Base-by-base conservation (phyloP, 2,113 vertebrate species). In the Athene noctua region DNA sequence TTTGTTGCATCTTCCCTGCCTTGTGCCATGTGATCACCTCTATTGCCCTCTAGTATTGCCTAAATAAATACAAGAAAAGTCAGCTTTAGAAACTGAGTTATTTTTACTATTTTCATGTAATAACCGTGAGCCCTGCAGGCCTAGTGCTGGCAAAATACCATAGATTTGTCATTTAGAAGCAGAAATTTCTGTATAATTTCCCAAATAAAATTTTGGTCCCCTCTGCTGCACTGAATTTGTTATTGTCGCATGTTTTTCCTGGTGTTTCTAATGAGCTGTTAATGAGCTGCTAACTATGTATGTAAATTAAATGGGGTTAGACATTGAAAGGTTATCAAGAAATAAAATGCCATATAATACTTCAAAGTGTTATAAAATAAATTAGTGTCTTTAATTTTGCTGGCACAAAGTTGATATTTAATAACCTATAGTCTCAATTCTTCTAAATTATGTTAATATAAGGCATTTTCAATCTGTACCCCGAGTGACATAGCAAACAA, bases 211-310 rank as follows among this genome's bases (percentile, higher is more conserved):
- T 87, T 88, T 93, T 92, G 92, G 94, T 97, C 96, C 49, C 95
- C 92, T 98, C 88, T 97, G 97, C 94, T 97, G 91, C 92, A 92
- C 92, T 91, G 88, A 95, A 97, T 97, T 97, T 98, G 96, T 98
- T 98, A 96, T 96, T 98, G 97, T 98, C 75, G 57, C 78, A 55
- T 93, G 87, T 95, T 97, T 97, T 97, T 92, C 93, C 94, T 97
- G 74, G 88, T 95, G 85, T 86, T 97, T 96, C 96, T 98, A 98
- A 98, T 97, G 96, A 97, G 97, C 94, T 97, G 96, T 95, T 98
- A 98, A 98, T 97, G 97, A 98, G 97, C 97, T 98, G 96, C 96
- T 98, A 98, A 97, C 95, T 97, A 98, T 82, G 97, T 98, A 98
- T 97, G 97, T 97, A 96, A 98, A 98, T 98, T 96, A 97, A 97